phyloP scores from a whole-genome alignment of 2,113 vertebrate genomes.

The Apteryx owenii region DNA sequence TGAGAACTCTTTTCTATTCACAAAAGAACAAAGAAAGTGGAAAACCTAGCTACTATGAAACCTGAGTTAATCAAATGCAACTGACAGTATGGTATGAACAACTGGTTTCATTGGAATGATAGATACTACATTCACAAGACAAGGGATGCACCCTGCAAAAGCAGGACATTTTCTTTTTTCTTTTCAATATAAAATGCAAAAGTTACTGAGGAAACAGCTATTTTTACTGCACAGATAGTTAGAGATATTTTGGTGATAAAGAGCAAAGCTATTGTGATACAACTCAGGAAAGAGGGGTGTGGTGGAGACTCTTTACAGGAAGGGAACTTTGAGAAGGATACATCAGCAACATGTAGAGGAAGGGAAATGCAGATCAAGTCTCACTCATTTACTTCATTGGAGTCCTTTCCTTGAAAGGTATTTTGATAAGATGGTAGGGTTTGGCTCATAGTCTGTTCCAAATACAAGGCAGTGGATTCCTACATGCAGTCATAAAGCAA shows the following conservation, averaged over 20 bases:
- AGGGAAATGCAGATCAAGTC: not conserved
- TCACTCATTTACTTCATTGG: not conserved
- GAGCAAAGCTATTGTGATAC: conserved; percentile 1
- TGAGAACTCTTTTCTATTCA: not conserved
- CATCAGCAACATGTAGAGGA: not conserved
- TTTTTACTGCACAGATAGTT: conserved; percentile 21
- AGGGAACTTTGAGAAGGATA: not conserved
- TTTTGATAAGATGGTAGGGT: not conserved
- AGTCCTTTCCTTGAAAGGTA: not conserved
- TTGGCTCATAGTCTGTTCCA: not conserved
- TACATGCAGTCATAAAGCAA: not conserved
- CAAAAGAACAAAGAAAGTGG: not conserved
- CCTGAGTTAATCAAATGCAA: not conserved
- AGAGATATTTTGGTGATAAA: conserved; percentile 40
- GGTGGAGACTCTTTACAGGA: conserved; percentile 33
- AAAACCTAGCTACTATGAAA: not conserved
- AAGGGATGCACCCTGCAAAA: not conserved
- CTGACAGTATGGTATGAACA: not conserved
- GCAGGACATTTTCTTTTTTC: not conserved
- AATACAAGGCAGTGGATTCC: not conserved
- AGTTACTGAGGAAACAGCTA: not conserved
- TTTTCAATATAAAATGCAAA: conserved; percentile 13
- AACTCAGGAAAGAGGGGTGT: conserved; percentile 32
- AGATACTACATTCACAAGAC: not conserved
- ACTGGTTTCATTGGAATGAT: not conserved